A percentile compares a stretch with the other conserved stretches of the same genome.
These are phyloP conservation scores for Melanargia galathea DNA, from an alignment of 2,888 invertebrate species.

Conservation along the genomic window DNA sequence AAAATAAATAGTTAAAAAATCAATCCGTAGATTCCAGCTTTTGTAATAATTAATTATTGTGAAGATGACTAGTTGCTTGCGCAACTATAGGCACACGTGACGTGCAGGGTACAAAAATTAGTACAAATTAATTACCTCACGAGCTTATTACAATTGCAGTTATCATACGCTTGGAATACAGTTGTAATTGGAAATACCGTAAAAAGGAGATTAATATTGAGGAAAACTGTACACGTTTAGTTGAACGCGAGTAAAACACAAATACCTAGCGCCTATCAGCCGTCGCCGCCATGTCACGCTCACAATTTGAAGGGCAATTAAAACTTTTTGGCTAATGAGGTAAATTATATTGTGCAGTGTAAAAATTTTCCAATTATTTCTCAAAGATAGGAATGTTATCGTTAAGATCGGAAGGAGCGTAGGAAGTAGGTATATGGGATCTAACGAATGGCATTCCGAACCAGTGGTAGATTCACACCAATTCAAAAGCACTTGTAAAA, in stretches of 20 bases:
- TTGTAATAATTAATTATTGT: not conserved
- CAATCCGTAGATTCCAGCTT: not conserved
- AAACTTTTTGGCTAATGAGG: slow-evolving; percentile 24
- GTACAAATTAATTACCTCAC: slow-evolving; percentile 24
- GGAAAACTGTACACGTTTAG: slow-evolving; percentile 42
- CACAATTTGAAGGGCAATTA: slow-evolving; percentile 24
- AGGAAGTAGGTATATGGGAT: too few relatives aligned
- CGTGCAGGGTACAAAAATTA: slow-evolving; percentile 14
- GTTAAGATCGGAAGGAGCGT: too few relatives aligned
- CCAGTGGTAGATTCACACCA: too few relatives aligned
- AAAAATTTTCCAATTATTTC: slow-evolving; percentile 5
- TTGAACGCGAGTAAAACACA: slow-evolving; percentile 22
- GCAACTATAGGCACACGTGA: not conserved
- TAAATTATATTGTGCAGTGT: not conserved
- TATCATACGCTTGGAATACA: slow-evolving; percentile 44
- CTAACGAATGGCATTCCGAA: too few relatives aligned
- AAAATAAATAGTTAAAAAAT: too few relatives aligned
- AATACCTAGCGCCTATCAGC: slow-evolving; percentile 28
- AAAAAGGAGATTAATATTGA: slow-evolving; percentile 45
- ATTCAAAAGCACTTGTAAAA: too few relatives aligned
- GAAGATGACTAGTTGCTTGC: slow-evolving; percentile 10
- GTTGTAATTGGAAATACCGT: slow-evolving; percentile 47
- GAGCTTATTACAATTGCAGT: slow-evolving; percentile 35
- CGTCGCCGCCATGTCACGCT: slow-evolving; percentile 31
- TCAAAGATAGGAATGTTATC: not conserved